These are phyloP conservation scores for Thalassophryne amazonica DNA, from an alignment of 2,797 vertebrate species.

Conservation along the genomic window DNA sequence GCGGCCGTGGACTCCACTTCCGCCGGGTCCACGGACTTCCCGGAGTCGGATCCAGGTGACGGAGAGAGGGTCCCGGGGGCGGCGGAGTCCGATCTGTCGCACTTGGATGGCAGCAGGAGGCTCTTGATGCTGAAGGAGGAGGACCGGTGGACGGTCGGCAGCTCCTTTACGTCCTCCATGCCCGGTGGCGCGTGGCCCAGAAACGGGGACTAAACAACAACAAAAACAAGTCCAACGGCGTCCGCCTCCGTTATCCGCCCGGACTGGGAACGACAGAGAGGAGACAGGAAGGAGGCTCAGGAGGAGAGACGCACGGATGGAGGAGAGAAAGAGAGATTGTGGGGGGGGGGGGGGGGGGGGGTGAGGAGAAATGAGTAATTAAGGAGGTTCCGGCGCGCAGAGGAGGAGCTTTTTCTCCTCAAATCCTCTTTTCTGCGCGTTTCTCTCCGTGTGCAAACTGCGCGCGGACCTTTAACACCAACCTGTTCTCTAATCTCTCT, in stretches of 20 bases:
- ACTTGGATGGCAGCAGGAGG: constrained; percentile 76
- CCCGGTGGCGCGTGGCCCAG: constrained; percentile 33
- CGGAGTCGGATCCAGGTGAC: constrained; percentile 62
- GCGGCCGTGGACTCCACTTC: constrained; percentile 54
- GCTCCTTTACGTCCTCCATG: constrained; percentile 78
- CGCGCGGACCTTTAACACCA: constrained; percentile 17
- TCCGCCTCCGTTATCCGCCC: constrained; percentile 51
- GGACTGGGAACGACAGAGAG: constrained; percentile 39
- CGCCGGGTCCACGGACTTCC: constrained; percentile 51
- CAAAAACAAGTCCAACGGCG: constrained; percentile 37
- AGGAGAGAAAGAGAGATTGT: constrained; percentile 25
- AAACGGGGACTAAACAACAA: constrained; percentile 14
- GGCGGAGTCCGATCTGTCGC: constrained; percentile 52
- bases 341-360: constrained; percentile 10
- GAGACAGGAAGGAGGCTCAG: constrained; percentile 54
- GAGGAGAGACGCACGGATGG: constrained; percentile 50
- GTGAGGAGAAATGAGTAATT: constrained; percentile 75
- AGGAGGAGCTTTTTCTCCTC: constrained; percentile 63
- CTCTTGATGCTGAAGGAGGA: constrained; percentile 83
- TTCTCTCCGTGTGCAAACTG: constrained; percentile 1
- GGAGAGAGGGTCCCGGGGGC: constrained; percentile 40
- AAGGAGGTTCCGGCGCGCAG: constrained; percentile 68
- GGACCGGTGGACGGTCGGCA: constrained; percentile 73
- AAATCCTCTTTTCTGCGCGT: constrained; percentile 32
- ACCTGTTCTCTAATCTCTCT: neutral